These are phyloP conservation scores for Megathymus violae DNA, from an alignment of 1,140 invertebrate genomes.

Conservation along the genomic window DNA sequence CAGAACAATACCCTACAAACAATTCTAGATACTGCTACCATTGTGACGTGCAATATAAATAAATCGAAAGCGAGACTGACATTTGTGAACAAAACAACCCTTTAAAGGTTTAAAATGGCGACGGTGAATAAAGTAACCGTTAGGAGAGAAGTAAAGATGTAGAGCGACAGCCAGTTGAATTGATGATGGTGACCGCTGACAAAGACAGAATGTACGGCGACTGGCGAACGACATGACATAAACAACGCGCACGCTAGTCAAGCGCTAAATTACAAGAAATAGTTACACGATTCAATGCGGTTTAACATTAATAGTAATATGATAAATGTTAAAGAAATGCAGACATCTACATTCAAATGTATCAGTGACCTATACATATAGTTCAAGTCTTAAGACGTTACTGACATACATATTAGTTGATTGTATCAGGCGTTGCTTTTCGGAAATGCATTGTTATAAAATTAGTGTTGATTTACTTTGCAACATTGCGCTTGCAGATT, in stretches of 20 bases:
- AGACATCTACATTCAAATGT: constrained; percentile 12
- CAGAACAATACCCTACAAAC: constrained; percentile 33
- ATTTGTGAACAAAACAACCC: constrained; percentile 36
- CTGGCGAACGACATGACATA: constrained; percentile 45
- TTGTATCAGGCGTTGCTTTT: no score
- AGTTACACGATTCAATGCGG: constrained; percentile 26
- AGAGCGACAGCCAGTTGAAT: constrained; percentile 47
- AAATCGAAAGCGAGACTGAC: constrained; percentile 26
- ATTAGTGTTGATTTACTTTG: no score
- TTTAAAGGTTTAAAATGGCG: constrained; percentile 39
- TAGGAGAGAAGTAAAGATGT: constrained; percentile 45
- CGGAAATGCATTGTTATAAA: no score
- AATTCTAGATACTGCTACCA: constrained; percentile 21
- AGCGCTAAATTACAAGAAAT: constrained; percentile 30
- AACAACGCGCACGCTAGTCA: constrained; percentile 32
- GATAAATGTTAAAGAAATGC: constrained; percentile 26
- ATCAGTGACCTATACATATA: constrained; percentile 6
- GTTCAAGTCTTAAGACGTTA: background rate
- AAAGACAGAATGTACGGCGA: constrained; percentile 47
- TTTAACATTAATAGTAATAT: constrained; percentile 26
- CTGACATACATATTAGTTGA: no score
- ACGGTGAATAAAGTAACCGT: constrained; percentile 41
- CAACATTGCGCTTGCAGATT: no score
- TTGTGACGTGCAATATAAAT: constrained; percentile 34
- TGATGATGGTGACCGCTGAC: constrained; percentile 48